Conservation (phyloP, 2,797 vertebrate species). For the Remorina albescens region DNA sequence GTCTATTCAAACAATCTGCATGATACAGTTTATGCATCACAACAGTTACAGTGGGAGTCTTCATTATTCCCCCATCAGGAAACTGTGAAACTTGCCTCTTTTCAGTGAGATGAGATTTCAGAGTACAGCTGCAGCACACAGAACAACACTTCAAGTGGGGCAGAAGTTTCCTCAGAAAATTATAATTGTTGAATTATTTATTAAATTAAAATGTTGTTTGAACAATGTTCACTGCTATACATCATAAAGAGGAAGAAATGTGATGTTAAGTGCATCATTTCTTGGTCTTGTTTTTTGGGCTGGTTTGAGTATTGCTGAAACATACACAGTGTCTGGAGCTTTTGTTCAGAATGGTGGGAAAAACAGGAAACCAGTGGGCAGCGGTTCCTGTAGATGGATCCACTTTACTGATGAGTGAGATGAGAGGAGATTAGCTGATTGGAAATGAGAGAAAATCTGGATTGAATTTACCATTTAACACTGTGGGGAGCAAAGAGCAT, state of each 20-base stretch:
- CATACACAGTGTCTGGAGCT: too few relatives aligned
- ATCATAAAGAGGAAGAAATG: not conserved
- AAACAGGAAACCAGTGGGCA: too few relatives aligned
- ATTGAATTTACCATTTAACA: not conserved
- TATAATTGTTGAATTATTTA: too few relatives aligned
- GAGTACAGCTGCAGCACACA: not conserved
- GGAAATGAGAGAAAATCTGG: too few relatives aligned
- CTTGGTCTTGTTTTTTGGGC: too few relatives aligned
- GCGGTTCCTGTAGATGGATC: too few relatives aligned
- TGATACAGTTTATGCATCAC: not conserved
- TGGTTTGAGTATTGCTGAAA: too few relatives aligned
- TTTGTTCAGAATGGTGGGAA: too few relatives aligned
- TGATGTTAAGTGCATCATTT: not conserved
- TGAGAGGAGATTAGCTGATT: not conserved
- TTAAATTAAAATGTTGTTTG: too few relatives aligned
- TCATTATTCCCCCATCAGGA: not conserved
- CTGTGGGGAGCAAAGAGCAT: not conserved
- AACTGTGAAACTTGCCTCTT: not conserved
- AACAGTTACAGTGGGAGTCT: not conserved
- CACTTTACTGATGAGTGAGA: not conserved
- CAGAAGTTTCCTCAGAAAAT: not conserved
- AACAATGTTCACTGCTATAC: not conserved
- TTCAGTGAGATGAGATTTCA: not conserved
- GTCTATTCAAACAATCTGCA: constrained; percentile 5
- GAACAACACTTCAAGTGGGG: not conserved